phyloP scores from a whole-genome alignment of 1,140 invertebrate genomes.

The Drosophila teissieri region DNA sequence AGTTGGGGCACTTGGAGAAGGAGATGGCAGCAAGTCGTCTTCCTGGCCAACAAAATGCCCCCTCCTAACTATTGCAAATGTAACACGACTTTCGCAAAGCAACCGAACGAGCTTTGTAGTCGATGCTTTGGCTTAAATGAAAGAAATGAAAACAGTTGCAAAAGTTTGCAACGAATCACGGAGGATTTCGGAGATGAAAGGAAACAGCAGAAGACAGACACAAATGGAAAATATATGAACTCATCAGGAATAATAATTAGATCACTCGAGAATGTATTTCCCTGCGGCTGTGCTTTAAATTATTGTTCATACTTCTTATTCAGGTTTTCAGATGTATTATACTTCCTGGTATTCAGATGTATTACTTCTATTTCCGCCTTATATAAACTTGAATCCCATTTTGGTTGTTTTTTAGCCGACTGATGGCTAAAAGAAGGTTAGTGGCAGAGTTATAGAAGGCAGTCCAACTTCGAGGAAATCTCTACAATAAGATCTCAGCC shows the following conservation, averaged over 20 bases:
- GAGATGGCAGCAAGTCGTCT: conserved; percentile 18
- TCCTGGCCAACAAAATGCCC: neutral
- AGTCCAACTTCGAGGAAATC: no score
- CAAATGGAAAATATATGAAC: neutral
- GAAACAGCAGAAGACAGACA: neutral
- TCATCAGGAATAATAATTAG: neutral
- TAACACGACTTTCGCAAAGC: conserved; percentile 20
- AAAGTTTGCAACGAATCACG: conserved; percentile 21
- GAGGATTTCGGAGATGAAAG: conserved; percentile 7
- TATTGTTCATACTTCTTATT: no score
- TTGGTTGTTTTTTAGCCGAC: no score
- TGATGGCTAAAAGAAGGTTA: no score
- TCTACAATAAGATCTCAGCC: no score
- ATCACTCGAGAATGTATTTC: neutral
- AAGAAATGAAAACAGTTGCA: conserved; percentile 1
- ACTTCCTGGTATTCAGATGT: no score
- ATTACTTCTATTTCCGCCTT: no score
- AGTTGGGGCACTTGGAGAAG: neutral
- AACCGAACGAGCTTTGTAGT: conserved; percentile 13
- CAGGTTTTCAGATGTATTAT: no score
- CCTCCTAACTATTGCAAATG: conserved; percentile 23
- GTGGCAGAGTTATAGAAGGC: no score
- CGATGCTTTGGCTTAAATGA: neutral
- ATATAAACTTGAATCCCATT: no score
- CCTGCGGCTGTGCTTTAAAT: neutral